Conservation (phyloP, 2,113 vertebrate species). For the Salvelinus alpinus region DNA sequence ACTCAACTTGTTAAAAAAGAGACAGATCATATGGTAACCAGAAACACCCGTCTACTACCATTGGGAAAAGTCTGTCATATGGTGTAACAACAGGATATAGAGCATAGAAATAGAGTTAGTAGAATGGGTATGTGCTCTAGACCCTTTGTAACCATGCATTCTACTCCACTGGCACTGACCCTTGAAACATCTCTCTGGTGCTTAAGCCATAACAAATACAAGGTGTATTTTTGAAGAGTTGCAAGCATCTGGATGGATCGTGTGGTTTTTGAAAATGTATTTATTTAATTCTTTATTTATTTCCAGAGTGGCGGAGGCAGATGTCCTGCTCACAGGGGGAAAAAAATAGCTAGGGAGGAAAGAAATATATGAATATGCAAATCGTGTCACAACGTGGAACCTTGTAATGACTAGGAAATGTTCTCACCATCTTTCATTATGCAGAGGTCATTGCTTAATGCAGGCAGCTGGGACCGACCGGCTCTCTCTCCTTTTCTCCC, state of each 20-base stretch:
- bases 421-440: conserved; percentile 89
- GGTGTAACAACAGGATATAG: conserved; percentile 50
- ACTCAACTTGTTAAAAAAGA: not conserved
- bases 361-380: conserved; percentile 91
- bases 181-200: conserved; percentile 64
- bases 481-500: conserved; percentile 30
- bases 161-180: conserved; percentile 65
- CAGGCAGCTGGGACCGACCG: conserved; percentile 84
- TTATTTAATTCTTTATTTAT: conserved; percentile 79
- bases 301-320: conserved; percentile 76
- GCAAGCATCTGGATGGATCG: conserved; percentile 79
- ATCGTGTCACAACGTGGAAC: conserved; percentile 90
- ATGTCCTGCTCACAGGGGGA: conserved; percentile 89
- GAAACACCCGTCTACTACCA: not conserved
- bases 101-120: conserved; percentile 18
- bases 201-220: conserved; percentile 58
- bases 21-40: not conserved
- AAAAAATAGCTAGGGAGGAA: conserved; percentile 77
- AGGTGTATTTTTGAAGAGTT: conserved; percentile 50
- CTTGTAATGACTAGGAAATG: conserved; percentile 92
- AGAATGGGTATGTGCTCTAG: conserved; percentile 36
- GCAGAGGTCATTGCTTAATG: conserved; percentile 90
- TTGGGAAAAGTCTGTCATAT: not conserved
- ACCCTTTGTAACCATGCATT: conserved; percentile 45
- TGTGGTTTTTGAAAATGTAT: conserved; percentile 53